Evolutionary conservation across 2,888 invertebrate genomes (phyloP).

Genomic region (Pemphredon lugubris): DNA sequence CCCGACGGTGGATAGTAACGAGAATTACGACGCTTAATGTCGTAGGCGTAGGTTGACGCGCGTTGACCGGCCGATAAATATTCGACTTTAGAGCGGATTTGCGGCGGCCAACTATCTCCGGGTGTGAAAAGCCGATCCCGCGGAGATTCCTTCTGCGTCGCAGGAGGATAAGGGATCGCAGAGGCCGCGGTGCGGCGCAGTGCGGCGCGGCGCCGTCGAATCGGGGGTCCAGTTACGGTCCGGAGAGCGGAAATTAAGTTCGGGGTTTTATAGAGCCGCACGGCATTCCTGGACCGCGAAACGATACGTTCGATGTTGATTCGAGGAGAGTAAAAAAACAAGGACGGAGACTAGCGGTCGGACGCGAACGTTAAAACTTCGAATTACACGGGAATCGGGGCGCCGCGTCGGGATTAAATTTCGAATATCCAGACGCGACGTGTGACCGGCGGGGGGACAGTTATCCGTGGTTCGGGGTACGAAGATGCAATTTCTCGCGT

Average conservation of each 20-base stretch:
- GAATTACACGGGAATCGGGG: conserved; percentile 36
- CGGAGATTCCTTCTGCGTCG: conserved; percentile 3
- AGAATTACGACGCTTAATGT: too few species aligned
- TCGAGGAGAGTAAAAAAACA: conserved; percentile 16
- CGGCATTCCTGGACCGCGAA: conserved; percentile 52
- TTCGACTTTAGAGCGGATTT: conserved; percentile 39
- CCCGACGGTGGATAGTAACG: too few species aligned
- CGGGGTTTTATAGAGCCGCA: conserved; percentile 53
- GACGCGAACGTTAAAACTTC: conserved; percentile 31
- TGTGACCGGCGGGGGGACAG: conserved; percentile 14
- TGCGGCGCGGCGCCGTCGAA: neutral
- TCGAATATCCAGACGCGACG: conserved; percentile 18
- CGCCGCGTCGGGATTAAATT: conserved; percentile 52
- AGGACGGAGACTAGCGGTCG: conserved; percentile 7
- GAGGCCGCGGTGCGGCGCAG: neutral
- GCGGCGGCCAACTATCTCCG: conserved; percentile 31
- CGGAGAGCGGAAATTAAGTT: conserved; percentile 48
- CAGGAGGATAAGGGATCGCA: conserved; percentile 24
- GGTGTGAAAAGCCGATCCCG: conserved; percentile 38
- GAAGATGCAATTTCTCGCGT: conserved; percentile 36
- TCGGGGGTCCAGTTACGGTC: conserved; percentile 32
- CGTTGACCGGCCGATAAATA: conserved; percentile 42
- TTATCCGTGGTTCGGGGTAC: conserved; percentile 14
- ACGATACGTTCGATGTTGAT: conserved; percentile 46
- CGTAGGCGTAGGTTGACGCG: too few species aligned